A percentile compares a stretch with the other conserved stretches of the same genome.
phyloP scores from a whole-genome alignment of 1,140 invertebrate genomes.

The Drosophila repletoides region DNA sequence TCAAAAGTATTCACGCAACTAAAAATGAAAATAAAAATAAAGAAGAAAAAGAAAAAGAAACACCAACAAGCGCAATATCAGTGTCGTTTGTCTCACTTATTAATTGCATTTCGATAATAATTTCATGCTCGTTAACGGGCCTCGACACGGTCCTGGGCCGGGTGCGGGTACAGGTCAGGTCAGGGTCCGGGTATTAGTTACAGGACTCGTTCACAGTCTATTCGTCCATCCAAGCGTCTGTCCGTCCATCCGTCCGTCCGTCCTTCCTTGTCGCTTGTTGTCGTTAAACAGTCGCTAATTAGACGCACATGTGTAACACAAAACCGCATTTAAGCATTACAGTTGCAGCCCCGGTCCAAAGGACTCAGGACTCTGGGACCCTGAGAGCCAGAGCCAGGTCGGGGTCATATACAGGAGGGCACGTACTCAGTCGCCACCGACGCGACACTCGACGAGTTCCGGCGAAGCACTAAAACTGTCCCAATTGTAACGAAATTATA shows the following conservation, averaged over 20 bases:
- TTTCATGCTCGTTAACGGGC: conserved; percentile 73
- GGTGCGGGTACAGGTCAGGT: no score
- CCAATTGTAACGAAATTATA: conserved; percentile 74
- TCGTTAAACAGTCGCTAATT: conserved; percentile 79
- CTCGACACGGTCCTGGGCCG: conserved; percentile 4
- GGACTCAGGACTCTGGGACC: conserved; percentile 3
- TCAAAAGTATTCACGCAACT: conserved; percentile 56
- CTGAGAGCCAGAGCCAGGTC: background rate
- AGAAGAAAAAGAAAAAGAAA: no score
- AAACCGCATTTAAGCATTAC: conserved; percentile 72
- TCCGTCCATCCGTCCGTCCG: background rate
- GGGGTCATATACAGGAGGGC: background rate
- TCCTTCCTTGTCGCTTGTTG: conserved; percentile 46
- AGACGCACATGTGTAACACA: conserved; percentile 79
- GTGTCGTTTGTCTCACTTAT: conserved; percentile 52
- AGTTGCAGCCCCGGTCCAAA: conserved; percentile 9
- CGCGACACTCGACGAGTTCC: conserved; percentile 44
- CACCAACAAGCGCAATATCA: background rate
- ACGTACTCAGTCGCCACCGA: conserved; percentile 14
- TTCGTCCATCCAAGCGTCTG: background rate
- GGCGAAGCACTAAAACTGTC: conserved; percentile 79
- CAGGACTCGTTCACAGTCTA: conserved; percentile 32
- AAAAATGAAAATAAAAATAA: no score
- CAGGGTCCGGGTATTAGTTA: no score
- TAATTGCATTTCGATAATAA: conserved; percentile 79